phyloP scores from a whole-genome alignment of 1,140 invertebrate genomes.

The Bombyx mandarina region DNA sequence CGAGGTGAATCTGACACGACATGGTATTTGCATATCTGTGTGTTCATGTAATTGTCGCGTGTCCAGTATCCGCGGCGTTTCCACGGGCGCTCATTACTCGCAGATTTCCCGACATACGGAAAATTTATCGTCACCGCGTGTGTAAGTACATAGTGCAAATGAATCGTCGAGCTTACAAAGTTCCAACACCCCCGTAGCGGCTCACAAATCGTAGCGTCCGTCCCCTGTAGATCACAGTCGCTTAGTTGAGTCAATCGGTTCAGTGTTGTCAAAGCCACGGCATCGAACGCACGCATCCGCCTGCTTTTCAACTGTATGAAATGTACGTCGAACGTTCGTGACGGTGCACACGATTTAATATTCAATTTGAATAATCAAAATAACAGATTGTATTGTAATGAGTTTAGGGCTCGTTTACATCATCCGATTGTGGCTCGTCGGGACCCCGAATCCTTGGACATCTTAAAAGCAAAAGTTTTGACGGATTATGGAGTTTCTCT shows the following conservation, averaged over 20 bases:
- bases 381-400: conserved; percentile 47
- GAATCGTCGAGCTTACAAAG: conserved; percentile 36
- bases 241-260: background rate
- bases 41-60: conserved; percentile 4
- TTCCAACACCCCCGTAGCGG: conserved; percentile 44
- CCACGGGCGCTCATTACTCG: conserved; percentile 11
- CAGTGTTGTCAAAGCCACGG: conserved; percentile 37
- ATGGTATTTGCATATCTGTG: too few species aligned
- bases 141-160: conserved; percentile 5
- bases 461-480: too few species aligned
- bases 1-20: background rate
- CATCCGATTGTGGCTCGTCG: background rate
- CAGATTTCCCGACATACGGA: conserved; percentile 18
- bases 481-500: conserved; percentile 26
- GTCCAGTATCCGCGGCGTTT: conserved; percentile 20
- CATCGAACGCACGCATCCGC: conserved; percentile 29
- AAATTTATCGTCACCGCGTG: conserved; percentile 8
- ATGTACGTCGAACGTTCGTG: conserved; percentile 21
- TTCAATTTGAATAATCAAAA: conserved; percentile 34
- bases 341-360: conserved; percentile 29
- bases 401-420: conserved; percentile 3
- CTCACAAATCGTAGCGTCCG: conserved; percentile 25
- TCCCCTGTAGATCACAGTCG: conserved; percentile 21
- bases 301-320: conserved; percentile 8
- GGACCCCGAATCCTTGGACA: background rate